phyloP scores from a whole-genome alignment of 2,113 vertebrate species.

The Pholis gunnellus region DNA sequence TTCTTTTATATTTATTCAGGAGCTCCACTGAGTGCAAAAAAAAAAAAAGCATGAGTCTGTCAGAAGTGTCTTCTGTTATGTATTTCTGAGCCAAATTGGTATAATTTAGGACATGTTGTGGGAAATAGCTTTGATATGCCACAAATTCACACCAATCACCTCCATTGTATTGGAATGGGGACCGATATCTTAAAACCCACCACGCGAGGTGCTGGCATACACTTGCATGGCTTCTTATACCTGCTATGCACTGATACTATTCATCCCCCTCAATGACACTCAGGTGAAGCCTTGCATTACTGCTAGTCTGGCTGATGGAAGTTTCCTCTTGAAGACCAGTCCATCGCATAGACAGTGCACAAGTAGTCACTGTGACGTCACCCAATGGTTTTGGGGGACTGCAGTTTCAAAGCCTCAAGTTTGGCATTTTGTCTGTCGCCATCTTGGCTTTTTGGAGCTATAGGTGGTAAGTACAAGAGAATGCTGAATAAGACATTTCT shows the following conservation, averaged over 20 bases:
- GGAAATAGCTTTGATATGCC: slow-evolving; percentile 2
- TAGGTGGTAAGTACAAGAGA: too few relatives aligned
- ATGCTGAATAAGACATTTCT: too few relatives aligned
- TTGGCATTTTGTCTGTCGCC: too few relatives aligned
- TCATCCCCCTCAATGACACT: not conserved
- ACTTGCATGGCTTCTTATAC: not conserved
- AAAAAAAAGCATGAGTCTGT: not conserved
- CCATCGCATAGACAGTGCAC: too few relatives aligned
- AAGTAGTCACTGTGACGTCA: too few relatives aligned
- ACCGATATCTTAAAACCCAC: not conserved
- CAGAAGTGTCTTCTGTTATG: slow-evolving; percentile 12
- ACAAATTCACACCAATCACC: not conserved
- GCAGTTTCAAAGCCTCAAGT: too few relatives aligned
- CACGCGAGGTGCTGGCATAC: not conserved
- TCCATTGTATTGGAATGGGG: not conserved
- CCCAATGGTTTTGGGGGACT: too few relatives aligned
- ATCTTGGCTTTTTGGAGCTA: too few relatives aligned
- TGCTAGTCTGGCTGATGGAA: too few relatives aligned
- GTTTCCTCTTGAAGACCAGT: too few relatives aligned
- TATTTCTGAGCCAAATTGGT: slow-evolving; percentile 29
- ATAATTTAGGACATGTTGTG: not conserved
- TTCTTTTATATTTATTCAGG: slow-evolving; percentile 26
- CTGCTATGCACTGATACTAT: not conserved
- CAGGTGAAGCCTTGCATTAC: not conserved
- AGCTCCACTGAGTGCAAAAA: slow-evolving; percentile 21